A percentile compares a stretch with the other conserved stretches of the same genome.
Evolutionary conservation across 92 coral and sea anemone species (phyloP).

Genomic region (Actinernus sp.): DNA sequence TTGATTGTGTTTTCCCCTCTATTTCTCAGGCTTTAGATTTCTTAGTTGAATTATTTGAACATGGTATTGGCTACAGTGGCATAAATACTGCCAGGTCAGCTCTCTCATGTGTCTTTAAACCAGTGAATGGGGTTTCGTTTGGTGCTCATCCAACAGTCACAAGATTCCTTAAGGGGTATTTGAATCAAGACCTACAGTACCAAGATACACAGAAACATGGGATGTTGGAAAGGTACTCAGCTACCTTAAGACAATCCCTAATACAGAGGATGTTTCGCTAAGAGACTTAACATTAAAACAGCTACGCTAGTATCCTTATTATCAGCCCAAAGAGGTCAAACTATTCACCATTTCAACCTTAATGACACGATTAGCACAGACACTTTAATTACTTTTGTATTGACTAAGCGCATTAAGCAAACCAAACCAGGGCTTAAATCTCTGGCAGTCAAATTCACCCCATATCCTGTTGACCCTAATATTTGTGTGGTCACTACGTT

Average conservation of each 20-base stretch:
- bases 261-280: not conserved
- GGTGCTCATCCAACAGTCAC: constrained; percentile 24
- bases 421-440: constrained; percentile 16
- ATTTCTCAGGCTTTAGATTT: constrained; percentile 35
- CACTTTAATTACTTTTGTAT: too few relatives aligned
- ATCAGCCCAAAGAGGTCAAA: too few relatives aligned
- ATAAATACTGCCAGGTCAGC: constrained; percentile 28
- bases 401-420: constrained; percentile 19
- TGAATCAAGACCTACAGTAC: constrained; percentile 11
- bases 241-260: not conserved
- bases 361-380: constrained; percentile 21
- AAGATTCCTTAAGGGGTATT: constrained; percentile 11
- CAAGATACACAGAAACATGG: constrained; percentile 34
- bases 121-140: not conserved
- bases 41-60: constrained; percentile 17
- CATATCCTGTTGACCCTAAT: too few relatives aligned
- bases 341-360: too few relatives aligned
- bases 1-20: constrained; percentile 32
- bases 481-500: too few relatives aligned
- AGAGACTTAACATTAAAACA: not conserved
- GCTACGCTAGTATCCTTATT: too few relatives aligned
- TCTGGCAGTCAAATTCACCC: too few relatives aligned
- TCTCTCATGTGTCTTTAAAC: constrained; percentile 8
- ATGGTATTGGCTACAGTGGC: constrained; percentile 40
- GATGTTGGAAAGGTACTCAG: constrained; percentile 18